A percentile compares a stretch with the other conserved stretches of the same genome.
Evolutionary conservation across 2,113 vertebrate genomes (phyloP).

Genomic region (Gymnarchus niloticus): DNA sequence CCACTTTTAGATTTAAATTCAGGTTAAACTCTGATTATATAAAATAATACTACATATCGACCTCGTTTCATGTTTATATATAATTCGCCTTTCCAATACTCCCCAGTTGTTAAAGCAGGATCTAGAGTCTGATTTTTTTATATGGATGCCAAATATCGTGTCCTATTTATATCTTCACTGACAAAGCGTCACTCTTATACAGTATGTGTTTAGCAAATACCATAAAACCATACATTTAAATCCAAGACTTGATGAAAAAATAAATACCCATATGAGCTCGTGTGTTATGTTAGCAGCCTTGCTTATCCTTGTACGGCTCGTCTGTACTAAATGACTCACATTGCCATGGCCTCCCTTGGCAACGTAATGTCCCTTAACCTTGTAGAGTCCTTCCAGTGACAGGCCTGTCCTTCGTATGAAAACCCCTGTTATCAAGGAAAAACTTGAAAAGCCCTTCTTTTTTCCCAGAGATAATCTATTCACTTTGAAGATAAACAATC

Average conservation of each 20-base stretch:
- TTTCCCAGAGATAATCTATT: background rate
- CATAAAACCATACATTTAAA: background rate
- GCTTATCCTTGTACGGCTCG: background rate
- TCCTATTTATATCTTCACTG: background rate
- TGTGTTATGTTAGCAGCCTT: background rate
- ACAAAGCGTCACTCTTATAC: background rate
- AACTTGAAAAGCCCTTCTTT: background rate
- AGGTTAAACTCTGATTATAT: no score
- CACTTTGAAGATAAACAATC: background rate
- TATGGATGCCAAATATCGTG: no score
- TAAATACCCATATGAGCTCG: background rate
- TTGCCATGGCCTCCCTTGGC: background rate
- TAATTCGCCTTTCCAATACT: no score
- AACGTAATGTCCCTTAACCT: background rate
- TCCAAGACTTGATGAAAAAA: background rate
- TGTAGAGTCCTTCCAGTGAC: background rate
- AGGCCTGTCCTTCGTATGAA: background rate
- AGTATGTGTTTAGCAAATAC: background rate
- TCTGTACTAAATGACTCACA: background rate
- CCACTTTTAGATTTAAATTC: no score
- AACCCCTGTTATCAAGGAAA: slow-evolving; percentile 1
- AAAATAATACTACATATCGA: no score
- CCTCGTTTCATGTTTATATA: no score
- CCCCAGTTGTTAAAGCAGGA: no score
- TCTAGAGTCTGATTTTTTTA: no score